Percentiles rank a stretch among this genome's conserved stretches.
These are phyloP conservation scores for Cordilura impudica DNA, from an alignment of 2,888 invertebrate genomes.

Conservation along the genomic window DNA sequence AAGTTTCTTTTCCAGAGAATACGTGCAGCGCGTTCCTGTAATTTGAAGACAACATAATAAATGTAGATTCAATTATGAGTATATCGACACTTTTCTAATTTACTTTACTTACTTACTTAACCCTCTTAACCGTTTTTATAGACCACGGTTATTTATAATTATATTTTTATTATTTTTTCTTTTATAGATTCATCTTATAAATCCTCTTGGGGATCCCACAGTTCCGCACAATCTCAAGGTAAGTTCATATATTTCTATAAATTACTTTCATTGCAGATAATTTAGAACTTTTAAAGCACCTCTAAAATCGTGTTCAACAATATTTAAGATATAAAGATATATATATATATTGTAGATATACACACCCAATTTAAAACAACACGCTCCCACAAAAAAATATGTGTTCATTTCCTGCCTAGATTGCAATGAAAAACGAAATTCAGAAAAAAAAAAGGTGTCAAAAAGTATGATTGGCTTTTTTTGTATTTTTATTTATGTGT, in stretches of 20 bases:
- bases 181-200: constrained; percentile 91
- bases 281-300: constrained; percentile 33
- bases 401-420: constrained; percentile 59
- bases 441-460: constrained; percentile 58
- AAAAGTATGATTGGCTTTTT: constrained; percentile 65
- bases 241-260: constrained; percentile 72
- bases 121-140: no score
- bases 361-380: constrained; percentile 47
- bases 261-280: neutral
- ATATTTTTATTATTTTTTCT: constrained; percentile 21
- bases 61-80: no score
- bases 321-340: neutral
- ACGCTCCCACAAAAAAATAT: constrained; percentile 52
- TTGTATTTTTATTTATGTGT: constrained; percentile 55
- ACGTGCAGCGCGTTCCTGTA: no score
- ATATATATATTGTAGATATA: neutral
- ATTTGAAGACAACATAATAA: no score
- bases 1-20: no score
- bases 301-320: constrained; percentile 7
- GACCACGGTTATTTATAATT: neutral
- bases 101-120: no score
- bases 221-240: constrained; percentile 89
- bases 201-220: constrained; percentile 90
- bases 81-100: no score
- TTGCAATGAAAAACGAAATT: constrained; percentile 30